Base-by-base conservation (phyloP, 2,797 vertebrate species). In the Natrix natrix region DNA sequence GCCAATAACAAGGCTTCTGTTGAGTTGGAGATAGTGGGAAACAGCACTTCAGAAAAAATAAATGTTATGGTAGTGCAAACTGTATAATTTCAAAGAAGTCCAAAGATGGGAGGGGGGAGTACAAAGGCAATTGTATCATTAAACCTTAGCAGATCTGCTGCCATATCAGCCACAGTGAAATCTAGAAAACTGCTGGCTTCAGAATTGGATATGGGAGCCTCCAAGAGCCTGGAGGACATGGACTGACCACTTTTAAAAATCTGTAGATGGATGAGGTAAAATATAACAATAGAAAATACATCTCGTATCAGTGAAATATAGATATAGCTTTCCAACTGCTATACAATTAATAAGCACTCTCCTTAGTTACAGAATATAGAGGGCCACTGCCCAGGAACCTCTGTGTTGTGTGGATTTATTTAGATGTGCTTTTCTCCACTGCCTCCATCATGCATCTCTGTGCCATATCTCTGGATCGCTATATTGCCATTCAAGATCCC, bases 361-460 rank as follows among this genome's bases (percentile, higher is more conserved):
- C 63, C 95, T 61, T 94, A 28, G 60, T 94, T 89, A 2, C 94
- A 99, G 99, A 98, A 93, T 99, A 99, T 54, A 96, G 96, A 11
- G 99, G 99, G 99, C 99, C 99, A 86, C 97, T 99, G 26, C 99
- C 99, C 2, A 97, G 97, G 8, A 97, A 98, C 93, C 97, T 99
- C 24, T 99, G 99, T 61, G 98, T 98, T 0, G 94, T 99, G 94
- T 99, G 99, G 99, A 99, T 99, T 97, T 99, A 99, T 97, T 96
- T 99, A 97, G 99, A 99, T 0, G 99, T 99, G 88, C 98, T 99
- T 88, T 99, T 99, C 97, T 99, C 99, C 93, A 99, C 99, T 0
- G 98, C 99, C 0, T 99, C 99, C 96, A 99, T 99, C 96, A 99
- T 99, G 99, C 99, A 99, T 95, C 98, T 99, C 59, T 99, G 99